Percentiles rank a stretch among this genome's conserved stretches.
phyloP scores from a whole-genome alignment of 1,140 invertebrate genomes.

The Sweltsa coloradensis region DNA sequence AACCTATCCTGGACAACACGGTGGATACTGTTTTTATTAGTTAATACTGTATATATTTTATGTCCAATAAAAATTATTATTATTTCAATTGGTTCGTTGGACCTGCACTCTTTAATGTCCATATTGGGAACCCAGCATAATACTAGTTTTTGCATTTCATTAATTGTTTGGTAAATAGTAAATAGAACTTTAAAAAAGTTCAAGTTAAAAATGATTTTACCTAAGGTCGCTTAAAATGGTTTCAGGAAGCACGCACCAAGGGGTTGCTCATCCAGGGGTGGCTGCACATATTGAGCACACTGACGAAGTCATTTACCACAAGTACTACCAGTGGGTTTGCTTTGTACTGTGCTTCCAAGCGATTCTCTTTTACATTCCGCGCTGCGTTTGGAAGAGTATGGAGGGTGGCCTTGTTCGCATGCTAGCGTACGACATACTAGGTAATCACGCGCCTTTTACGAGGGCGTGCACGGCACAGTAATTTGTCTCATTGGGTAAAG shows the following conservation, averaged over 20 bases:
- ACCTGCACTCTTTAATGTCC: too few relatives aligned
- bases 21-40: too few relatives aligned
- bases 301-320: constrained; percentile 50
- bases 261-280: constrained; percentile 24
- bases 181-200: neutral
- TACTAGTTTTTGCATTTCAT: too few relatives aligned
- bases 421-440: constrained; percentile 36
- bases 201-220: constrained; percentile 4
- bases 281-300: constrained; percentile 28
- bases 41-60: too few relatives aligned
- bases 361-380: constrained; percentile 56
- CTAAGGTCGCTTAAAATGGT: constrained; percentile 16
- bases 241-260: constrained; percentile 23
- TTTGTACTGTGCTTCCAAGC: constrained; percentile 71
- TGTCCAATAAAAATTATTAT: too few relatives aligned
- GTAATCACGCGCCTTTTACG: too few relatives aligned
- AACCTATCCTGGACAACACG: too few relatives aligned
- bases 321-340: constrained; percentile 85
- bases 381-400: constrained; percentile 64
- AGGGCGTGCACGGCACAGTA: too few relatives aligned
- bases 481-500: neutral
- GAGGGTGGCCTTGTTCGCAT: constrained; percentile 48
- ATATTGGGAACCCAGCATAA: too few relatives aligned
- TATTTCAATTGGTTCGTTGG: too few relatives aligned
- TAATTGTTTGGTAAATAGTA: constrained; percentile 7